phyloP scores from a whole-genome alignment of 2,113 vertebrate genomes.

The Shinisaurus crocodilurus region DNA sequence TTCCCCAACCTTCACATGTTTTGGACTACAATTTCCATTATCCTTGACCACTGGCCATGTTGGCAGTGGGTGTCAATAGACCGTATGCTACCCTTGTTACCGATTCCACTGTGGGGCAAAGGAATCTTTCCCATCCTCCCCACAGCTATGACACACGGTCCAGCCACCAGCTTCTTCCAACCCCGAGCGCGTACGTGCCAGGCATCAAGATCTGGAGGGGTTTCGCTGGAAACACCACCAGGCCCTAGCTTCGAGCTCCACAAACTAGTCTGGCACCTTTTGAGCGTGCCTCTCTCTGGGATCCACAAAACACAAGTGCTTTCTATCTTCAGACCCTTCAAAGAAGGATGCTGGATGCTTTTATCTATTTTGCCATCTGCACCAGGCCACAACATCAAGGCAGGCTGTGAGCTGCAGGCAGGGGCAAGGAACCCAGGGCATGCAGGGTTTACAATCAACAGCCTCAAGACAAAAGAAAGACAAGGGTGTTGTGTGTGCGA shows the following conservation, averaged over 20 bases:
- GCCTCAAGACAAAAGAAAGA: background rate
- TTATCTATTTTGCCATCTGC: background rate
- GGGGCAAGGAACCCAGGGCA: background rate
- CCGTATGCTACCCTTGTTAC: background rate
- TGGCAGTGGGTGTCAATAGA: background rate
- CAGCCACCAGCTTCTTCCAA: background rate
- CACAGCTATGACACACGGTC: no score
- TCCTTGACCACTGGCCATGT: no score
- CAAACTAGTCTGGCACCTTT: background rate
- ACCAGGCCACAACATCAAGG: background rate
- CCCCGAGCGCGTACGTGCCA: background rate
- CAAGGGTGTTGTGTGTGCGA: background rate
- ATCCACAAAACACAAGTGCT: background rate
- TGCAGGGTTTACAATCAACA: background rate
- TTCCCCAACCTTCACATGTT: no score
- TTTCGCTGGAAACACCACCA: background rate
- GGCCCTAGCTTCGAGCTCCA: background rate
- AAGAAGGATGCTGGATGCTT: background rate
- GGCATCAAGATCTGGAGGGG: background rate
- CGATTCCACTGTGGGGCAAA: background rate
- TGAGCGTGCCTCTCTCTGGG: background rate
- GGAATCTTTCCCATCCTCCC: background rate
- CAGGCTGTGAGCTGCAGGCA: background rate
- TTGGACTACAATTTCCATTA: no score
- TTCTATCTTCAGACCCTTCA: background rate